Conservation (phyloP, 92 coral and sea anemone genomes). For the Epizoanthus illoricatus region DNA sequence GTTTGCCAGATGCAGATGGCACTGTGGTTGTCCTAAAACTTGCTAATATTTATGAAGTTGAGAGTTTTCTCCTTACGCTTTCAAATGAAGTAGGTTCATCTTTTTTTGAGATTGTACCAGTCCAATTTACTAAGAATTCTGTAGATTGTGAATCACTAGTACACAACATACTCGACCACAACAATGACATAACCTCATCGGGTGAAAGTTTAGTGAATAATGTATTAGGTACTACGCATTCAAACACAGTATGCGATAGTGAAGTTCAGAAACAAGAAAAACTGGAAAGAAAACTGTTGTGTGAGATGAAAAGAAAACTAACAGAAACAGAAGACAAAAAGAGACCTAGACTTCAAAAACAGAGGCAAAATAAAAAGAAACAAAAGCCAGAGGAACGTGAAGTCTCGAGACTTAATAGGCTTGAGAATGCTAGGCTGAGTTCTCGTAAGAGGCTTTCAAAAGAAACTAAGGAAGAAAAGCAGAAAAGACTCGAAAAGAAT, state of each 20-base stretch:
- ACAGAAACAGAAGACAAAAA: constrained; percentile 16
- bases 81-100: neutral
- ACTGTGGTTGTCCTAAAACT: neutral
- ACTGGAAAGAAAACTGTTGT: neutral
- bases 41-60: neutral
- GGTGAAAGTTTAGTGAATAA: neutral
- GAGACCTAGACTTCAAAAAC: constrained; percentile 2
- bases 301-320: neutral
- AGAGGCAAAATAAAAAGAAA: too few species aligned
- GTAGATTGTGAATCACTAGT: too few species aligned
- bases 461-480: too few species aligned
- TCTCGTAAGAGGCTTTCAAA: too few species aligned
- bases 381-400: too few species aligned
- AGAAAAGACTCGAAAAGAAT: too few species aligned
- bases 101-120: neutral
- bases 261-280: neutral
- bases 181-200: neutral
- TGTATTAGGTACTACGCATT: too few species aligned
- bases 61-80: neutral
- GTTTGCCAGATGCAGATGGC: neutral
- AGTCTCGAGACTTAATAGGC: too few species aligned
- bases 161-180: too few species aligned
- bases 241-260: too few species aligned
- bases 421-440: too few species aligned
- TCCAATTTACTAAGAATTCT: too few species aligned